Percentiles rank a stretch among this genome's conserved stretches.
These are phyloP conservation scores for Panulirus ornatus DNA, from an alignment of 1,140 invertebrate genomes.

Conservation along the genomic window DNA sequence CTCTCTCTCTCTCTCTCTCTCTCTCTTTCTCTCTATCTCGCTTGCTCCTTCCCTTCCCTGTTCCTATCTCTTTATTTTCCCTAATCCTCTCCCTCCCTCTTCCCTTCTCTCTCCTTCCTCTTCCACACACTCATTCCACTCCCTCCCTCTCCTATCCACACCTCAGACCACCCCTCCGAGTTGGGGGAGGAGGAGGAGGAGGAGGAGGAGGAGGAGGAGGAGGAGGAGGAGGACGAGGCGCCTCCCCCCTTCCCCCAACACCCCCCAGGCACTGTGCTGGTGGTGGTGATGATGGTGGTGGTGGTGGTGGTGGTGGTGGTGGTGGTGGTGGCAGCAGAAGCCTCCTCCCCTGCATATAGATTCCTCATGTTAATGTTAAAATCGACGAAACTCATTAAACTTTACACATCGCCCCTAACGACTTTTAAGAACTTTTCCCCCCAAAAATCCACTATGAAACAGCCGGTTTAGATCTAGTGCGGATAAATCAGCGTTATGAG, in stretches of 20 bases:
- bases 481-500: constrained; percentile 67
- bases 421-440: constrained; percentile 62
- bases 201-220: no score
- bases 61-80: not conserved
- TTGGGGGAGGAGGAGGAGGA: no score
- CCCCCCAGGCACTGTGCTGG: not conserved
- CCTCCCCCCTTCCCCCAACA: not conserved
- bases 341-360: constrained; percentile 42
- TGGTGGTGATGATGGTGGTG: not conserved
- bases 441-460: constrained; percentile 57
- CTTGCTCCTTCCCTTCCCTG: not conserved
- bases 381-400: constrained; percentile 67
- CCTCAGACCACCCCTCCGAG: no score
- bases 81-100: not conserved
- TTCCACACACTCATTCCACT: not conserved
- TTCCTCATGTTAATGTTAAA: constrained; percentile 64
- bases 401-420: constrained; percentile 67
- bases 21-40: not conserved
- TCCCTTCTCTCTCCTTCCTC: not conserved
- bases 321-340: not conserved
- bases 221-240: no score
- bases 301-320: not conserved
- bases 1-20: not conserved
- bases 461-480: constrained; percentile 44
- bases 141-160: not conserved